Evolutionary conservation across 2,113 vertebrate genomes (phyloP), one percentile per base, ranked within the genome.

Genomic region (Glareola pratincola): DNA sequence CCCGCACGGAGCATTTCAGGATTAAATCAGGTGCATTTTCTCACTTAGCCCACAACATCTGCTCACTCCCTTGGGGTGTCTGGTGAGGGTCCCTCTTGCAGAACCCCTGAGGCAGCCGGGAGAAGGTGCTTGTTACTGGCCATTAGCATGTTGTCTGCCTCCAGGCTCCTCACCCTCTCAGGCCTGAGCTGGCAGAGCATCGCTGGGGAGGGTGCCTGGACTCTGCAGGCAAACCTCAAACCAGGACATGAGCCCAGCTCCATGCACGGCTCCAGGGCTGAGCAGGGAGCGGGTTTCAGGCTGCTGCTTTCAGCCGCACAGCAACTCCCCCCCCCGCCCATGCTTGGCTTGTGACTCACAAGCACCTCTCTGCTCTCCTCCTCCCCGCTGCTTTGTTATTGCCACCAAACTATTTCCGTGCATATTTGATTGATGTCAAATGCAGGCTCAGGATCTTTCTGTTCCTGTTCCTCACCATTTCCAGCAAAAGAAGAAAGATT

Each of bases 401-500:
- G 0, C 73, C 85, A 77, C 67, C 32, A 36, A 90, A 82, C 30
- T 83, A 23, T 74, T 86, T 53, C 54, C 9, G 2, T 53, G 47
- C 53, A 34, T 62, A 53, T 74, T 77, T 86, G 91, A 92, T 57
- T 47, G 86, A 92, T 92, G 67, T 50, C 78, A 92, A 57, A 84
- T 29, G n/a, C 79, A 73, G 75, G n/a, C 51, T 90, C 34, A 22
- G 63, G 59, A 77, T 80, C 76, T 86, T 71, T 83, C 54, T 88
- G n/a, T 85, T 80, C 50, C 72, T 69, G 57, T 53, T 94, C 67
- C 62, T 94, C 45, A 51, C 72, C 14, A 1, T 67, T 88, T 92
- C n/a, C 83, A 92, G 54, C 50, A 60, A 53, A 29, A 91, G n/a
- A 82, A 79, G 66, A 90, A 82, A 93, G 79, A 92, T 74, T 85